phyloP scores from a whole-genome alignment of 2,113 vertebrate species.

The Perca flavescens region DNA sequence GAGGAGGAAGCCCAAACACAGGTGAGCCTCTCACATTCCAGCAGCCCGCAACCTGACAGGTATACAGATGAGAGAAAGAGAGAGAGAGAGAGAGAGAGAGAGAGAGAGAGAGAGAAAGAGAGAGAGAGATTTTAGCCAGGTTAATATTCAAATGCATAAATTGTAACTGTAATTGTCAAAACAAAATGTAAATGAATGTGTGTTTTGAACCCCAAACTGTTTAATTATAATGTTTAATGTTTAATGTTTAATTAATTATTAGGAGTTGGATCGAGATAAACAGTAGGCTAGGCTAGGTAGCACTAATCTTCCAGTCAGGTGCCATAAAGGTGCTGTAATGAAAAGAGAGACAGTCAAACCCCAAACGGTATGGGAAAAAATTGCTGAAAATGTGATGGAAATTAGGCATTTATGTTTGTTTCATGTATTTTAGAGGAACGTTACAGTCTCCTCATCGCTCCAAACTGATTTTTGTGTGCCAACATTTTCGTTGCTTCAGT shows the following conservation, averaged over 20 bases:
- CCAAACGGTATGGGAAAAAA: neutral
- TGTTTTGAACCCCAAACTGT: neutral
- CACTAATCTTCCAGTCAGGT: neutral
- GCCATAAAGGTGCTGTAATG: neutral
- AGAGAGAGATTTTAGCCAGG: neutral
- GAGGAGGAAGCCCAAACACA: constrained; percentile 70
- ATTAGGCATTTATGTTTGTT: neutral
- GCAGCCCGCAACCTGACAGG: constrained; percentile 67
- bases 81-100: neutral
- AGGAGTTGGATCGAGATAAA: neutral
- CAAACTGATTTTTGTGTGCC: neutral
- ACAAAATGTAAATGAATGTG: neutral
- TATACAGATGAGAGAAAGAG: constrained; percentile 50
- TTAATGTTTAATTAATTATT: neutral
- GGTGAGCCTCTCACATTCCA: constrained; percentile 79
- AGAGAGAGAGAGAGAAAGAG: neutral
- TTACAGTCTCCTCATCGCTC: neutral
- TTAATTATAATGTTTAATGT: neutral
- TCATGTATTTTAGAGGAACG: neutral
- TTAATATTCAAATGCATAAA: neutral
- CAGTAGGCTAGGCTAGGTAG: no score
- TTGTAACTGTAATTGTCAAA: neutral
- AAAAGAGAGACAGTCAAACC: neutral
- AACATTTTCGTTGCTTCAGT: neutral
- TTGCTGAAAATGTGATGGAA: neutral